Evolutionary conservation across 2,888 invertebrate species (phyloP).

Genomic region (Hirtodrosophila confusa): DNA sequence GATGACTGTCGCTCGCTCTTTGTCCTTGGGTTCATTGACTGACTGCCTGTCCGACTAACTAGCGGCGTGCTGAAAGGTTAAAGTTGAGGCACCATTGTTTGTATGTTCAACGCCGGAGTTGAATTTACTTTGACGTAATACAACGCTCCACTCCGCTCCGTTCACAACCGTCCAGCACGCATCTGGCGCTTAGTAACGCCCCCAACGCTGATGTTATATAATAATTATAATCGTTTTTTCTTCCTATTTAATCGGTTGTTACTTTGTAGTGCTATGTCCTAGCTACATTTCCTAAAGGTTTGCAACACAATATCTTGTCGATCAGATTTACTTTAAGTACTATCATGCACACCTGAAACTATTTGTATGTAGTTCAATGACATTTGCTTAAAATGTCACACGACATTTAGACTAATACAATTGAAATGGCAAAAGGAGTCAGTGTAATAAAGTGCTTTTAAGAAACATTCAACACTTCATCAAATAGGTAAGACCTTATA

Average conservation of each 20-base stretch:
- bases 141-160: not conserved
- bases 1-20: conserved; percentile 51
- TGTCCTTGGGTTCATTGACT: conserved; percentile 44
- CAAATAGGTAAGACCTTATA: no score
- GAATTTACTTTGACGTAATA: conserved; percentile 38
- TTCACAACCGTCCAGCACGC: not conserved
- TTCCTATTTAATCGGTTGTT: conserved; percentile 31
- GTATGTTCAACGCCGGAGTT: conserved; percentile 24
- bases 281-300: conserved; percentile 2
- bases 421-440: not conserved
- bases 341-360: no score
- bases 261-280: not conserved
- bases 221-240: conserved; percentile 45
- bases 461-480: no score
- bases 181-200: no score
- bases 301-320: conserved; percentile 22
- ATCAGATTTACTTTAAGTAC: conserved; percentile 9
- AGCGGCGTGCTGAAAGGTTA: conserved; percentile 48
- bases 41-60: conserved; percentile 14
- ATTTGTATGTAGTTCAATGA: conserved; percentile 8
- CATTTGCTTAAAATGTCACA: not conserved
- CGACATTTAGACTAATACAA: not conserved
- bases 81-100: conserved; percentile 48
- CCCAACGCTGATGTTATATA: conserved; percentile 26
- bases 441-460: no score